Conservation (phyloP, 2,113 vertebrate species). For the Serinus canaria region DNA sequence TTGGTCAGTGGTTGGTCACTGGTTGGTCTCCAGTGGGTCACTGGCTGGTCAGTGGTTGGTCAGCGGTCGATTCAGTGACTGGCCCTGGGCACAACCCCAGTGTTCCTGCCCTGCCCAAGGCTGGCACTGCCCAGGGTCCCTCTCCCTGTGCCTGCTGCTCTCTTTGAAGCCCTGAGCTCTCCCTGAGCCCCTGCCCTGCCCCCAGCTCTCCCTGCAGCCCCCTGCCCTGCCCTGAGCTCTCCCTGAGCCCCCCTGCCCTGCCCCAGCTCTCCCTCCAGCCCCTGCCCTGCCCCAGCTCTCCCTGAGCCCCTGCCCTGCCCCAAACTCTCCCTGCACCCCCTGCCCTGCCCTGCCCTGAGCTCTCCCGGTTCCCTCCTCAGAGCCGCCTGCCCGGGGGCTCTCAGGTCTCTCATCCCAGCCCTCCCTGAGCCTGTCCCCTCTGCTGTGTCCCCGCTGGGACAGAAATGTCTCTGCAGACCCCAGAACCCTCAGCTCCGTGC, state of each 20-base stretch:
- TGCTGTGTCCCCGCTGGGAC: neutral
- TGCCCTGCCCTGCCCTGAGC: too few species aligned
- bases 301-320: too few species aligned
- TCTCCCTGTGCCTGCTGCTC: rapidly evolving
- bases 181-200: neutral
- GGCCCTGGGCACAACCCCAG: too few species aligned
- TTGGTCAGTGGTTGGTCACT: rapidly evolving
- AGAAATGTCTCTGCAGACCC: neutral
- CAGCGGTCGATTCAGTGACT: neutral
- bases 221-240: too few species aligned
- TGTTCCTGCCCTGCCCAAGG: neutral
- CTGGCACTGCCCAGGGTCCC: neutral
- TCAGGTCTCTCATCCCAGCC: neutral
- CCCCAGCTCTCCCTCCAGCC: too few species aligned
- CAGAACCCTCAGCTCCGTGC: neutral
- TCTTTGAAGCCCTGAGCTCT: neutral
- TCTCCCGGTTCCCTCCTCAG: neutral
- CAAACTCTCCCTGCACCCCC: neutral
- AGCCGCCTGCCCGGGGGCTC: neutral
- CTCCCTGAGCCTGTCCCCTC: neutral
- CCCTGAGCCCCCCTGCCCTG: too few species aligned
- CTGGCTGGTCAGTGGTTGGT: neutral
- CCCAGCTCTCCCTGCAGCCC: too few species aligned
- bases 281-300: too few species aligned
- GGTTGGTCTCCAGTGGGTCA: neutral